A percentile compares a stretch with the other conserved stretches of the same genome.
These are phyloP conservation scores for Phycodurus eques DNA, from an alignment of 2,113 vertebrate species.

Conservation along the genomic window DNA sequence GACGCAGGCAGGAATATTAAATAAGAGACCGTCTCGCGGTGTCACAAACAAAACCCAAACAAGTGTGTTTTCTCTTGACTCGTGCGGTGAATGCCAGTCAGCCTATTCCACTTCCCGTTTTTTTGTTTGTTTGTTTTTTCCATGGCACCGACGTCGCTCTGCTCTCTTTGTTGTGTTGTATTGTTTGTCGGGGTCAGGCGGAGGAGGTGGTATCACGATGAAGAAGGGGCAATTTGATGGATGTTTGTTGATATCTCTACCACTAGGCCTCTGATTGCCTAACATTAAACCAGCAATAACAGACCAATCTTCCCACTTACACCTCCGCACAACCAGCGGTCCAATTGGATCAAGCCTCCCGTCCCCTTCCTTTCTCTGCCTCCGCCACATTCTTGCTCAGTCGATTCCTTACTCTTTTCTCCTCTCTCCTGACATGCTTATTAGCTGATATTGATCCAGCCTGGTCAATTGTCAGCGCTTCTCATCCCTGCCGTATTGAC, in stretches of 20 bases:
- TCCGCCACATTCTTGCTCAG: slow-evolving; percentile 61
- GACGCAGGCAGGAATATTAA: slow-evolving; percentile 50
- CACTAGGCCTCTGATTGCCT: slow-evolving; percentile 99
- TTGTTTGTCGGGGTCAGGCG: slow-evolving; percentile 85
- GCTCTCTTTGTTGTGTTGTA: slow-evolving; percentile 85
- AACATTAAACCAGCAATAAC: slow-evolving; percentile 99
- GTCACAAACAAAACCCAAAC: slow-evolving; percentile 62
- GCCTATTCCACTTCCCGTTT: slow-evolving; percentile 71
- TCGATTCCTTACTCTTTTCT: slow-evolving; percentile 77
- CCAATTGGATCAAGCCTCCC: slow-evolving; percentile 95
- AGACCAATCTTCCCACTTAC: slow-evolving; percentile 99
- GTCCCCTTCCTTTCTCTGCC: slow-evolving; percentile 72
- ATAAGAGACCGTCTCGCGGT: slow-evolving; percentile 37
- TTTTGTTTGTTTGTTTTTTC: too few relatives aligned
- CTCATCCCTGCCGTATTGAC: slow-evolving; percentile 98
- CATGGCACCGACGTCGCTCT: slow-evolving; percentile 79
- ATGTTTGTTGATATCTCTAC: slow-evolving; percentile 99
- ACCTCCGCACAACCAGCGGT: slow-evolving; percentile 90
- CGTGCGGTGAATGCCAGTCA: slow-evolving; percentile 41
- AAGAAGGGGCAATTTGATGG: slow-evolving; percentile 96
- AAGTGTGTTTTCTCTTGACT: slow-evolving; percentile 50
- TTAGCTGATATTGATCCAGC: slow-evolving; percentile 98
- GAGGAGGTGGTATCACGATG: slow-evolving; percentile 92
- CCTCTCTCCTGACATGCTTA: slow-evolving; percentile 91
- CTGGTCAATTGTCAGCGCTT: slow-evolving; percentile 98